Evolutionary conservation across 2,888 invertebrate genomes (phyloP).

Genomic region (Drosophila setosimentum): DNA sequence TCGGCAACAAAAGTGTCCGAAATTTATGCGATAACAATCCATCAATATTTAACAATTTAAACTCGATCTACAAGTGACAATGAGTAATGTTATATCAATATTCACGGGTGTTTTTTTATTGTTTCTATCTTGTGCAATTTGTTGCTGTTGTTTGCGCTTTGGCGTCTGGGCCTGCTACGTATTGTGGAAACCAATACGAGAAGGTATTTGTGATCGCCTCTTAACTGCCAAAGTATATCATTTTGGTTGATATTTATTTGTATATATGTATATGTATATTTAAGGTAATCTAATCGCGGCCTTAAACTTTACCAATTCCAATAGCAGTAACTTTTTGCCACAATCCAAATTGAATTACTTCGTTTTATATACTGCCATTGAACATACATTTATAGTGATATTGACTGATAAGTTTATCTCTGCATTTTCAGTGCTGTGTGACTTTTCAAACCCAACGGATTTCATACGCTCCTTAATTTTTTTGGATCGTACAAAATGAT

Average conservation of each 20-base stretch:
- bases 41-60: background rate
- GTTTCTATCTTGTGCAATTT: constrained; percentile 63
- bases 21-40: background rate
- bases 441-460: constrained; percentile 30
- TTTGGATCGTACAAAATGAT: constrained; percentile 43
- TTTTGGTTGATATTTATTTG: background rate
- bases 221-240: constrained; percentile 18
- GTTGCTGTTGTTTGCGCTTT: constrained; percentile 72
- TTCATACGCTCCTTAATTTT: background rate
- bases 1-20: background rate
- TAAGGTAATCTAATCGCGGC: constrained; percentile 31
- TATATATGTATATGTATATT: background rate
- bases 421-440: constrained; percentile 22
- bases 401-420: constrained; percentile 24
- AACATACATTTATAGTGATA: background rate
- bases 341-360: constrained; percentile 13
- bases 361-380: background rate
- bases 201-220: constrained; percentile 38
- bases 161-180: constrained; percentile 69
- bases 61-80: constrained; percentile 15
- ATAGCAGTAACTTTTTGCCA: constrained; percentile 1
- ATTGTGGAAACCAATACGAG: constrained; percentile 24
- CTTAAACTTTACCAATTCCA: constrained; percentile 17
- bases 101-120: constrained; percentile 72
- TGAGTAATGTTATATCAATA: constrained; percentile 65